phyloP scores from a whole-genome alignment of 2,113 vertebrate species.

The Piaya cayana region DNA sequence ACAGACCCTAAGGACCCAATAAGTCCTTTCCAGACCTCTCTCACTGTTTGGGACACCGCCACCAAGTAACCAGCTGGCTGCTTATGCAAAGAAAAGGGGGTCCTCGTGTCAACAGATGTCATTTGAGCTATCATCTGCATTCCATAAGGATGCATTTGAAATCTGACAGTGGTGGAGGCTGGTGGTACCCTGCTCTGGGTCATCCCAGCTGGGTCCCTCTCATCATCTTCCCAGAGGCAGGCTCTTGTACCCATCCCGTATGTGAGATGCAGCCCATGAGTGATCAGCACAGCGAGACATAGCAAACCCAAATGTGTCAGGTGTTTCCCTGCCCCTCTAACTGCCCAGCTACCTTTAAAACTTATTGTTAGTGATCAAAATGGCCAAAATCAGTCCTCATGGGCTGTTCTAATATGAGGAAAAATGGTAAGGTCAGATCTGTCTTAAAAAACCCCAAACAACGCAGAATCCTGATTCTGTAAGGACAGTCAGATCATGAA shows the following conservation, averaged over 20 bases:
- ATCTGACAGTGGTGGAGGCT: background rate
- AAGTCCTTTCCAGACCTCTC: background rate
- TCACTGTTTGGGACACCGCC: background rate
- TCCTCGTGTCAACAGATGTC: background rate
- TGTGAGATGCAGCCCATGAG: background rate
- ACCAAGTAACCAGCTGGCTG: background rate
- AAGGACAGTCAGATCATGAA: background rate
- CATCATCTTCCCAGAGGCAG: accelerated
- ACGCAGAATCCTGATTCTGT: background rate
- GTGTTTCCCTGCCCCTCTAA: background rate
- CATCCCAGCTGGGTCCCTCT: background rate
- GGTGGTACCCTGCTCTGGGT: background rate
- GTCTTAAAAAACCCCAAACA: background rate
- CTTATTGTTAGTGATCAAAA: background rate
- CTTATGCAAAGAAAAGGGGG: background rate
- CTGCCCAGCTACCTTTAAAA: background rate
- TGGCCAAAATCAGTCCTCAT: background rate
- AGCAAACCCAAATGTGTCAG: background rate
- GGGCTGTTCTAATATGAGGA: background rate
- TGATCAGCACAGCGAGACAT: background rate
- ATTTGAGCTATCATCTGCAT: background rate
- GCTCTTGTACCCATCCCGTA: background rate
- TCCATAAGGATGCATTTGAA: background rate
- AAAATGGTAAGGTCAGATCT: constrained; percentile 4
- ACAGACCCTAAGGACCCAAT: background rate